These are phyloP conservation scores for Drosophila macrothrix DNA, from an alignment of 2,888 invertebrate genomes.

Conservation along the genomic window DNA sequence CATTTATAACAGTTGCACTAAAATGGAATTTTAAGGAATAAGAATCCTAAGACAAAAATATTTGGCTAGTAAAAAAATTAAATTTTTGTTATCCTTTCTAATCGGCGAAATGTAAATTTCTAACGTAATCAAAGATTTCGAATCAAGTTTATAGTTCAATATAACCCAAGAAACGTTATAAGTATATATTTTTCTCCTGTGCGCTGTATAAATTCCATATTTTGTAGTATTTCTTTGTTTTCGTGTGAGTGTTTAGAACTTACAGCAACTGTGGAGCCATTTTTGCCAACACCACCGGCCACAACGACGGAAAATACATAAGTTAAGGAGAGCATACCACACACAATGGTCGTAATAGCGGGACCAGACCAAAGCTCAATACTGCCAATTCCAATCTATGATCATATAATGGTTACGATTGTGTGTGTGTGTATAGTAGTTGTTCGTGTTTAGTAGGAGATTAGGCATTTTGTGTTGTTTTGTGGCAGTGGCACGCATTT, in stretches of 20 bases:
- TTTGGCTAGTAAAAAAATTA: not conserved
- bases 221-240: conserved; percentile 24
- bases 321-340: conserved; percentile 90
- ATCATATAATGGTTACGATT: conserved; percentile 36
- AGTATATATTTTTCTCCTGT: not conserved
- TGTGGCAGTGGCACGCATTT: conserved; percentile 51
- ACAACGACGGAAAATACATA: conserved; percentile 92
- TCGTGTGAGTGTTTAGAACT: conserved; percentile 86
- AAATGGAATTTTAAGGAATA: not conserved
- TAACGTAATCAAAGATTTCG: not conserved
- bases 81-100: not conserved
- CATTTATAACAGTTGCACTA: not conserved
- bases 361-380: conserved; percentile 92
- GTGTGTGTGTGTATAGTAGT: conserved; percentile 30
- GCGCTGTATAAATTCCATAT: conserved; percentile 4
- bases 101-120: not conserved
- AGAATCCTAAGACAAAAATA: not conserved
- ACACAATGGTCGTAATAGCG: conserved; percentile 90
- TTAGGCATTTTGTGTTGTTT: conserved; percentile 36
- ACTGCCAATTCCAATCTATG: conserved; percentile 86
- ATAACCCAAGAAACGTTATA: conserved; percentile 2
- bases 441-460: conserved; percentile 34
- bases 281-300: conserved; percentile 98
- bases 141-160: conserved; percentile 1
- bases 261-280: conserved; percentile 99